A percentile compares a stretch with the other conserved stretches of the same genome.
These are phyloP conservation scores for Epinotia nisella DNA, from an alignment of 2,888 invertebrate species.

Conservation along the genomic window DNA sequence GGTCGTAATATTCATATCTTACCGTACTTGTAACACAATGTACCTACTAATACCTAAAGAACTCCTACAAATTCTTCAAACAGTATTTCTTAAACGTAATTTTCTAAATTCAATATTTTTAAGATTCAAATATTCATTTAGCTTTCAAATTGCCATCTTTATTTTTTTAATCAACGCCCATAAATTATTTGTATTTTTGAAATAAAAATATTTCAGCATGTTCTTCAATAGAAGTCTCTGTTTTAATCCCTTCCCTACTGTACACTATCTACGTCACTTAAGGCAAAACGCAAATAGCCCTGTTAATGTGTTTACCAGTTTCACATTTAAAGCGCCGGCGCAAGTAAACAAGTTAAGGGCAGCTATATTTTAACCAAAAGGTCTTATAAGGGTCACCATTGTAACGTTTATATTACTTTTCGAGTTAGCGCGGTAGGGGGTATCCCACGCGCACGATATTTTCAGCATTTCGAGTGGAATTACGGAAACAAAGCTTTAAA, in stretches of 20 bases:
- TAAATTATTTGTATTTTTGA: too few species aligned
- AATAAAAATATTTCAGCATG: too few species aligned
- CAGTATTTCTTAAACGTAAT: too few species aligned
- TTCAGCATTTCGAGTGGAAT: constrained; percentile 29
- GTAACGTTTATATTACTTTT: constrained; percentile 1
- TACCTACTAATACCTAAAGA: too few species aligned
- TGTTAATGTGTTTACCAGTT: constrained; percentile 49
- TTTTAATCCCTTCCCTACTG: constrained; percentile 28
- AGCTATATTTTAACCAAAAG: neutral
- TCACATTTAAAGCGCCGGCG: constrained; percentile 45
- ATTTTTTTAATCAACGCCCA: too few species aligned
- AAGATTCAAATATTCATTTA: too few species aligned
- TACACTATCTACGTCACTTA: constrained; percentile 43
- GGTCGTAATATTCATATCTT: too few species aligned
- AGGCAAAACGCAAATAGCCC: constrained; percentile 45
- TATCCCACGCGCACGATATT: constrained; percentile 40
- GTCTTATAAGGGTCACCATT: neutral
- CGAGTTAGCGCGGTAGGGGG: constrained; percentile 26
- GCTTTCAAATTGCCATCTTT: too few species aligned
- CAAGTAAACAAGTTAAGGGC: constrained; percentile 43
- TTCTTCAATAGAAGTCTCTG: neutral
- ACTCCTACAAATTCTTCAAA: too few species aligned
- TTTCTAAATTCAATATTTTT: too few species aligned
- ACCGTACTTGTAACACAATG: too few species aligned
- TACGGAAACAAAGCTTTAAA: constrained; percentile 38